Evolutionary conservation across 1,140 invertebrate species (phyloP).

Genomic region (Himalopsyche phryganea): DNA sequence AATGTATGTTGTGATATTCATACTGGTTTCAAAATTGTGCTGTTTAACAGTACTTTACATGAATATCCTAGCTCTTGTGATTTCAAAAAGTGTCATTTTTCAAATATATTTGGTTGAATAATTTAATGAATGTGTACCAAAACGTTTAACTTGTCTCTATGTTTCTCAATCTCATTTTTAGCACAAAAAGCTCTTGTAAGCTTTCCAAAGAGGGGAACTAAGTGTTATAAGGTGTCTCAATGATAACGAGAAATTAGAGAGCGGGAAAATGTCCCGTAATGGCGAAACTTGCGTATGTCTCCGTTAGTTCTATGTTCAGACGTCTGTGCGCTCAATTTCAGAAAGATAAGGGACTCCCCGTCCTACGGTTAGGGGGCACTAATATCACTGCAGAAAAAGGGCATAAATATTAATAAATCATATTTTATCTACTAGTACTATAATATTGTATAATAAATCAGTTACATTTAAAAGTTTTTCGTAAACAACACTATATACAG

Average conservation of each 20-base stretch:
- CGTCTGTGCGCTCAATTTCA: constrained; percentile 21
- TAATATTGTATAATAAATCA: too few relatives aligned
- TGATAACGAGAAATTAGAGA: constrained; percentile 34
- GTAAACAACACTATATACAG: too few relatives aligned
- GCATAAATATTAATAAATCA: not conserved
- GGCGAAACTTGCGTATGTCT: constrained; percentile 30
- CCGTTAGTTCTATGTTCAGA: constrained; percentile 6
- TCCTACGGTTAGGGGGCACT: not conserved
- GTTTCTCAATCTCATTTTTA: not conserved
- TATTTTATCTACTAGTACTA: too few relatives aligned
- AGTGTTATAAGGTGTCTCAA: constrained; percentile 30
- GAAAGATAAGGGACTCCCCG: constrained; percentile 20
- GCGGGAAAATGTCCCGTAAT: constrained; percentile 22
- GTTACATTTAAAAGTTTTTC: too few relatives aligned
- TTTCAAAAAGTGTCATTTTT: too few relatives aligned
- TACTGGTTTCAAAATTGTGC: too few relatives aligned
- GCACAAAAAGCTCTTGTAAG: constrained; percentile 15
- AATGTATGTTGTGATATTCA: too few relatives aligned
- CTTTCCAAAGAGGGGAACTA: constrained; percentile 14
- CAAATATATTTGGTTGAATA: too few relatives aligned
- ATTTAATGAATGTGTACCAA: not conserved
- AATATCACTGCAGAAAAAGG: constrained; percentile 1
- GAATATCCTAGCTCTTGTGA: too few relatives aligned
- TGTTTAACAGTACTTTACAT: too few relatives aligned
- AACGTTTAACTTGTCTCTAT: not conserved